Conservation (phyloP, 2,113 vertebrate species). For the Labeo catla region DNA sequence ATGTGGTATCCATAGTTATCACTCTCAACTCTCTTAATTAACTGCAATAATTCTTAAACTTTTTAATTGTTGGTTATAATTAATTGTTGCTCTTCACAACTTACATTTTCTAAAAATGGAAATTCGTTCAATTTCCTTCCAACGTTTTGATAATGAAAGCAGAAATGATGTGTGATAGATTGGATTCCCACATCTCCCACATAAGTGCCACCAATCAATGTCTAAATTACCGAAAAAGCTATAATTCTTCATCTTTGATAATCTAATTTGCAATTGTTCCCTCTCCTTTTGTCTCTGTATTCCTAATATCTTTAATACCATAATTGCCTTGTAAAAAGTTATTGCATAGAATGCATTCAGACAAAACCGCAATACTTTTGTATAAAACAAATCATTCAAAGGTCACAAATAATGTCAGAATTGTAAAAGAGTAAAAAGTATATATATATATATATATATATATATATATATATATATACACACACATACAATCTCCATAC, state of each 20-base stretch:
- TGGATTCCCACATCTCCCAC: neutral
- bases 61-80: neutral
- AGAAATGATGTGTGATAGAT: neutral
- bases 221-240: neutral
- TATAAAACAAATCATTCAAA: slow-evolving; percentile 10
- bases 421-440: neutral
- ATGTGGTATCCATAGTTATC: neutral
- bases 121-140: too few relatives aligned
- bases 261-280: neutral
- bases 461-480: too few relatives aligned
- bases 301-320: neutral
- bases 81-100: neutral
- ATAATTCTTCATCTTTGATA: neutral
- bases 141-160: too few relatives aligned
- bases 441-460: too few relatives aligned
- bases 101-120: too few relatives aligned
- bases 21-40: neutral
- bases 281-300: neutral
- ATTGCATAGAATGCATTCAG: neutral
- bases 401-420: slow-evolving; percentile 3
- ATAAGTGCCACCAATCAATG: neutral
- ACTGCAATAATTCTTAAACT: slow-evolving; percentile 4
- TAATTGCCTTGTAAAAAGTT: slow-evolving; percentile 22
- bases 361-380: neutral
- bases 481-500: too few relatives aligned